phyloP scores from a whole-genome alignment of 2,113 vertebrate genomes.

The Narcine bancroftii region DNA sequence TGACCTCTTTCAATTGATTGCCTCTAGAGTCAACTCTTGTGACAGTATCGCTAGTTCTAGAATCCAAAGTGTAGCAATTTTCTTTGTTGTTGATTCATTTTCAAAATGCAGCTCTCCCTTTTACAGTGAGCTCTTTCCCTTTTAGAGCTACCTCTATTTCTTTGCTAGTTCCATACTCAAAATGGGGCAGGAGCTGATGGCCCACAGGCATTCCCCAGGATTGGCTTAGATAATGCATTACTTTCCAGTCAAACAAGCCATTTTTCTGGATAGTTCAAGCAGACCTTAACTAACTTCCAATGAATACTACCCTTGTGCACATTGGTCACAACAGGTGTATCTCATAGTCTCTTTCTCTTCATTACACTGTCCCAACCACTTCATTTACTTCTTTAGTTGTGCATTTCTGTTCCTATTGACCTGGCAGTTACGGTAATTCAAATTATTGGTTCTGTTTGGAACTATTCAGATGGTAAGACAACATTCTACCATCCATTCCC shows the following conservation, averaged over 20 bases:
- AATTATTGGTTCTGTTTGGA: background rate
- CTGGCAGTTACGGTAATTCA: background rate
- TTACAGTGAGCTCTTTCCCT: background rate
- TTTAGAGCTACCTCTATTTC: background rate
- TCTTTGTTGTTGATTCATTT: background rate
- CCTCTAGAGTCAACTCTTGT: background rate
- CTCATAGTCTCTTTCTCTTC: background rate
- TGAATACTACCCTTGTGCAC: background rate
- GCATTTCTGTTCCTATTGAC: background rate
- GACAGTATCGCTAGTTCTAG: background rate
- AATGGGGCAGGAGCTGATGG: background rate
- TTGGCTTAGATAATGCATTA: background rate
- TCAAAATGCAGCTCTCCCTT: background rate
- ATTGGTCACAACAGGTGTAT: background rate
- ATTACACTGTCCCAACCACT: background rate
- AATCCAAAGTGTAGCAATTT: background rate
- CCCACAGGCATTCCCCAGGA: background rate
- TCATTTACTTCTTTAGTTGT: background rate
- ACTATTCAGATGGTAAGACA: background rate
- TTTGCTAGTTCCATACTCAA: background rate
- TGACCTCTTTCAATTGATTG: background rate
- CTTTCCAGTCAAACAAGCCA: background rate
- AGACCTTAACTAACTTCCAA: background rate
- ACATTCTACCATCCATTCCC: background rate
- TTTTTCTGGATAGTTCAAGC: background rate